Percentiles rank a stretch among this genome's conserved stretches.
Evolutionary conservation across 1,140 invertebrate species (phyloP).

Genomic region (Drosophila hydei): DNA sequence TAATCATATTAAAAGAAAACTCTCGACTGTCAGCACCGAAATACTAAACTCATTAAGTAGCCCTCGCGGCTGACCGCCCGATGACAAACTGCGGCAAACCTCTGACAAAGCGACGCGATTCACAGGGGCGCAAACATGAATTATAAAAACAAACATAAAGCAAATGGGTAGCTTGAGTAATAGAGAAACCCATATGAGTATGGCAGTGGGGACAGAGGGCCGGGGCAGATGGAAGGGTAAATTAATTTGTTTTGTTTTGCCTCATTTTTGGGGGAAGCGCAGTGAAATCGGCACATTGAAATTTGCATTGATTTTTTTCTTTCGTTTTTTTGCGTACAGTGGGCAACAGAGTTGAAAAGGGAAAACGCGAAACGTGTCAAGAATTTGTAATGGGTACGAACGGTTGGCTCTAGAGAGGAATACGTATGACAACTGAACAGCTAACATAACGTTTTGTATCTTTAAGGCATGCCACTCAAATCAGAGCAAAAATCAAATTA

Average conservation of each 20-base stretch:
- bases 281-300: conserved; percentile 46
- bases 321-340: conserved; percentile 19
- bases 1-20: not conserved
- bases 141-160: conserved; percentile 53
- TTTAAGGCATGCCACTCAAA: conserved; percentile 45
- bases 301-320: conserved; percentile 47
- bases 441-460: not conserved
- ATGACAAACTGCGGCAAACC: conserved; percentile 24
- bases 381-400: conserved; percentile 20
- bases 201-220: no score
- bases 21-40: no score
- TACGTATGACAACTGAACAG: conserved; percentile 20
- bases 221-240: not conserved
- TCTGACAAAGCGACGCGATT: conserved; percentile 18
- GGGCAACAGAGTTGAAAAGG: conserved; percentile 34
- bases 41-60: not conserved
- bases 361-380: conserved; percentile 42
- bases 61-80: conserved; percentile 18
- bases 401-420: not conserved
- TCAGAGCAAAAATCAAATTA: conserved; percentile 26
- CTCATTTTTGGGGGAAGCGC: conserved; percentile 17
- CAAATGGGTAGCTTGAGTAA: conserved; percentile 31
- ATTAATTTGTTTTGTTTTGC: conserved; percentile 15
- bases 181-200: conserved; percentile 36
- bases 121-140: conserved; percentile 20